Evolutionary conservation across 2,888 invertebrate species (phyloP).

Genomic region (Gortyna flavago): DNA sequence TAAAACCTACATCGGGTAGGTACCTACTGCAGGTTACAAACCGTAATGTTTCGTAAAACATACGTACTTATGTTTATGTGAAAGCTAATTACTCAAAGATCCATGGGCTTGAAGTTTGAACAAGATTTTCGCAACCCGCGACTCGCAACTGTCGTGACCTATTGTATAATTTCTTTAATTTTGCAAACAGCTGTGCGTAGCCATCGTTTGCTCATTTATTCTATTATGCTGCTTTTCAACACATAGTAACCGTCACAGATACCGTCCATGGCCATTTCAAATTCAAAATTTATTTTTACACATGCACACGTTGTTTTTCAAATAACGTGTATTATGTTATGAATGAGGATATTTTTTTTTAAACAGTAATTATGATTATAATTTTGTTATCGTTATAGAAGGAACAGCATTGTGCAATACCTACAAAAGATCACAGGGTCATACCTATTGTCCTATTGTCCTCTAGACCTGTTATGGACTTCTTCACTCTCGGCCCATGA

Average conservation of each 20-base stretch:
- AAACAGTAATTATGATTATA: neutral
- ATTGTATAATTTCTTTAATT: slow-evolving; percentile 41
- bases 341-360: neutral
- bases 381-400: neutral
- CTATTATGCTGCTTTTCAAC: neutral
- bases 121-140: slow-evolving; percentile 18
- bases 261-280: neutral
- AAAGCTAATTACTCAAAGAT: neutral
- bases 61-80: neutral
- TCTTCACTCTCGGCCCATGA: neutral
- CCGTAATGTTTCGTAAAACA: neutral
- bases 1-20: neutral
- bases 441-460: slow-evolving; percentile 27
- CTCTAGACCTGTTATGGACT: neutral
- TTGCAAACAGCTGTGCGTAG: slow-evolving; percentile 13
- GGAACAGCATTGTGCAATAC: neutral
- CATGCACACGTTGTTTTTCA: no score
- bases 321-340: neutral
- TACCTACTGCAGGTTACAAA: neutral
- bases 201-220: slow-evolving; percentile 20
- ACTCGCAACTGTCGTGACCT: slow-evolving; percentile 30
- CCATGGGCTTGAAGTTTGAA: slow-evolving; percentile 4
- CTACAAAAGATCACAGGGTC: slow-evolving; percentile 14
- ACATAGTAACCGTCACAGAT: neutral
- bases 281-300: neutral